These are phyloP conservation scores for Conomelus anceps DNA, from an alignment of 2,888 invertebrate genomes.

Conservation along the genomic window DNA sequence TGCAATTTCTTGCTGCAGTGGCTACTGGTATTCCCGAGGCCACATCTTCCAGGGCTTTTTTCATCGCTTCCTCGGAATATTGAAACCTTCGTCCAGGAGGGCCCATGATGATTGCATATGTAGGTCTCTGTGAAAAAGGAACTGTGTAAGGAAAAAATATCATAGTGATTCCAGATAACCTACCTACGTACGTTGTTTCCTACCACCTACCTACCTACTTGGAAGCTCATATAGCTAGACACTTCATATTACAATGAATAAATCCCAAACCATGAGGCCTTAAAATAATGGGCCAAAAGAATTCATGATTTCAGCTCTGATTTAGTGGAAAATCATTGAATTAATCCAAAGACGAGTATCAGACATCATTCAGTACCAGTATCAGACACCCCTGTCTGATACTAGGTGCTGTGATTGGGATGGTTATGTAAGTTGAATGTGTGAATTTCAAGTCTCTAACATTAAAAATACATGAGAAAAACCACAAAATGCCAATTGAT, in stretches of 20 bases:
- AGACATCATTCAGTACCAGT: not conserved
- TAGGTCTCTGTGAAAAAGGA: no score
- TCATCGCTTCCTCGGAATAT: no score
- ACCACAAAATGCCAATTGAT: not conserved
- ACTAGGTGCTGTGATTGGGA: not conserved
- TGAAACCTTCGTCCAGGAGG: no score
- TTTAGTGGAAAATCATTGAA: not conserved
- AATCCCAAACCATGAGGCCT: not conserved
- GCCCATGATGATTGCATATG: no score
- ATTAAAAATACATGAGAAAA: not conserved
- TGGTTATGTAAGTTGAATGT: not conserved
- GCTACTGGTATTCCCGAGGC: no score
- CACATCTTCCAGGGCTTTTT: no score
- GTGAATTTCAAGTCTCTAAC: not conserved
- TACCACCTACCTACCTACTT: not conserved
- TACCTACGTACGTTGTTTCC: not conserved
- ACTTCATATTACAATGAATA: not conserved
- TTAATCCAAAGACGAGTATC: not conserved
- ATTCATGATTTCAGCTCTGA: not conserved
- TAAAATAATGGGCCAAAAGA: not conserved
- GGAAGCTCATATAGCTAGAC: not conserved
- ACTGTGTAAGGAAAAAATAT: no score
- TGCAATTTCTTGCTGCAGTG: no score
- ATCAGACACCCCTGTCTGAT: not conserved
- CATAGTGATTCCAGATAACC: no score